Evolutionary conservation across 2,888 invertebrate species (phyloP).

Genomic region (Trachelus stipa): DNA sequence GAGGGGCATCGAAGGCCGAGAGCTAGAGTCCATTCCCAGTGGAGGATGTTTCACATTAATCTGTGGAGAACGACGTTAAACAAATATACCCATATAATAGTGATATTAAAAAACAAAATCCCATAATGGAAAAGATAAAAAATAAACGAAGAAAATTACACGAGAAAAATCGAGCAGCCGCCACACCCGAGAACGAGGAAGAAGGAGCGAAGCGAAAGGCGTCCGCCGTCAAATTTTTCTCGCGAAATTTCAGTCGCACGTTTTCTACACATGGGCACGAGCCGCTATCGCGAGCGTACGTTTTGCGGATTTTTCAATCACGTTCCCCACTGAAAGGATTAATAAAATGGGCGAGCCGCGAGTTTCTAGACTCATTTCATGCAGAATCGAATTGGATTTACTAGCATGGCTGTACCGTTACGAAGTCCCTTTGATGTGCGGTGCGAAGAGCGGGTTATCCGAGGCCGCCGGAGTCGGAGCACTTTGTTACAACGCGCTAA

Average conservation of each 20-base stretch:
- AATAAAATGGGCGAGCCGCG: conserved; percentile 56
- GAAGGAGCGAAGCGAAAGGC: neutral
- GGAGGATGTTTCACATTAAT: neutral
- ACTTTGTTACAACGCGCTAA: conserved; percentile 60
- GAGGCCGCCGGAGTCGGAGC: conserved; percentile 15
- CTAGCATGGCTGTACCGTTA: conserved; percentile 45
- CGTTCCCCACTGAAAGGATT: conserved; percentile 58
- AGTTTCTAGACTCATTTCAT: conserved; percentile 62
- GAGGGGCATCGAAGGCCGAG: neutral
- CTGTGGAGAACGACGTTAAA: neutral
- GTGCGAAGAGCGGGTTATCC: conserved; percentile 14
- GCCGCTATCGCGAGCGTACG: neutral
- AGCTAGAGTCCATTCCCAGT: neutral
- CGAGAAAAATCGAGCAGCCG: conserved; percentile 14
- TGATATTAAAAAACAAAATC: conserved; percentile 3
- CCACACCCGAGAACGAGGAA: neutral
- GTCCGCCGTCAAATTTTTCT: neutral
- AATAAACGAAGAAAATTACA: conserved; percentile 25
- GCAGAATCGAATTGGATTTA: conserved; percentile 64
- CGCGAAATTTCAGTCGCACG: neutral
- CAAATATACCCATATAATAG: neutral
- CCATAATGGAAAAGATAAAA: conserved; percentile 17
- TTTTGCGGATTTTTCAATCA: conserved; percentile 53
- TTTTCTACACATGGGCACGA: neutral
- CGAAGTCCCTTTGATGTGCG: conserved; percentile 60